Percentiles rank a stretch among this genome's conserved stretches.
These are phyloP conservation scores for Pyralis farinalis DNA, from an alignment of 2,888 invertebrate genomes.

Conservation along the genomic window DNA sequence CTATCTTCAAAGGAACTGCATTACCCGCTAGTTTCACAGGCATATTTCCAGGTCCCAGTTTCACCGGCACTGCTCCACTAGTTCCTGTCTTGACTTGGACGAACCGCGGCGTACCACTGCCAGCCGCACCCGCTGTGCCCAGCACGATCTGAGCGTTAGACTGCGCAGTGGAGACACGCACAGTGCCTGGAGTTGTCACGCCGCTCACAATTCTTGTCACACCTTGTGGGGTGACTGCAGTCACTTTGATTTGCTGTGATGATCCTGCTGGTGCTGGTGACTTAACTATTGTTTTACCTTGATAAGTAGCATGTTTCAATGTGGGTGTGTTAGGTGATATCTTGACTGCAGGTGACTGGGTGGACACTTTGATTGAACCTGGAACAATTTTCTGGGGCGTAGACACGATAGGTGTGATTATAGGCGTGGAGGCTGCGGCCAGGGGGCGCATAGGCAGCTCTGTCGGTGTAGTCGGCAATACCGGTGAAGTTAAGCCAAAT, in stretches of 20 bases:
- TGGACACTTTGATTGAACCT: conserved; percentile 50
- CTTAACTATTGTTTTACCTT: conserved; percentile 52
- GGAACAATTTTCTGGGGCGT: conserved; percentile 65
- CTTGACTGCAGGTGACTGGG: conserved; percentile 55
- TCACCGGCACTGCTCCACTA: conserved; percentile 54
- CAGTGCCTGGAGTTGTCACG: conserved; percentile 53
- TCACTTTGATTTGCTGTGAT: conserved; percentile 67
- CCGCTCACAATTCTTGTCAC: conserved; percentile 69
- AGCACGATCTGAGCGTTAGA: conserved; percentile 62
- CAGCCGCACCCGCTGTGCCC: conserved; percentile 40
- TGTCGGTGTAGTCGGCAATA: conserved; percentile 32
- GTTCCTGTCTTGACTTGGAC: conserved; percentile 69
- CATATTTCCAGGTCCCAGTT: conserved; percentile 55
- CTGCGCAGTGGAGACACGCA: conserved; percentile 63
- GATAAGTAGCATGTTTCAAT: conserved; percentile 56
- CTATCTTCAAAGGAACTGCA: conserved; percentile 64
- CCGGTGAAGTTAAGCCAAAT: conserved; percentile 56
- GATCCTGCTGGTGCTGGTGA: conserved; percentile 46
- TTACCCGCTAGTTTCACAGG: conserved; percentile 64
- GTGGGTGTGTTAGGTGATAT: conserved; percentile 61
- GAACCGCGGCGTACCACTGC: conserved; percentile 54
- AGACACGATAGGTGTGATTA: conserved; percentile 39
- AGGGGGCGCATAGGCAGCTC: conserved; percentile 37
- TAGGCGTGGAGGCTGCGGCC: conserved; percentile 45
- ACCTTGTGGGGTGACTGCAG: conserved; percentile 64